Base-by-base conservation (phyloP, 53 echinoderm and acorn worm species). In the Pentamera pediparva region DNA sequence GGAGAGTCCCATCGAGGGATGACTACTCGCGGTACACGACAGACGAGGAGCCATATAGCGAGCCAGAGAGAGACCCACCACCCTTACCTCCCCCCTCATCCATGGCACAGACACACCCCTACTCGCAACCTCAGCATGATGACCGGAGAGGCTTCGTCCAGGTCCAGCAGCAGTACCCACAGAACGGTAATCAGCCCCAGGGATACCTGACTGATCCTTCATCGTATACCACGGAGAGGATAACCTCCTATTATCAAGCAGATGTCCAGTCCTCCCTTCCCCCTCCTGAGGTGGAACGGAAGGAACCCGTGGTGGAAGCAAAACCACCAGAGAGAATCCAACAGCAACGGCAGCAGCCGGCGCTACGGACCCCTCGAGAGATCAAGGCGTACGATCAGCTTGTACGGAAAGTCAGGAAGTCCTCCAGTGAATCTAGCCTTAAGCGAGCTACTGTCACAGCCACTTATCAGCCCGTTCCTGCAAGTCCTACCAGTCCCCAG, bases 381-480 rank as follows among this genome's bases (percentile, higher is more conserved):
- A 77, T 83, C 26, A 83, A 83, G 61, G 84, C 84, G 21, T 83
- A 83, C 39, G 71, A 83, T 45, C 84, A 83, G 37, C 84, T 77
- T 39, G 27, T 83, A 50, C 77, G 69, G 71, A 83, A 83, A 43
- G 52, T 70, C 39, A 70, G 69, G 35, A 76, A 76, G 9, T 77
- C 84, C 18, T 77, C 78, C 2, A 78, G 77, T 20, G 39, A 65
- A 10, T 51, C 50, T 32, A 53, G 18, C 13, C 54, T 83, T 39
- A 65, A 65, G 1, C 54, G 83, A 54, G 25, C 65, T n/a, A 70
- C 71, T 15, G 51, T 70, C 18, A 70, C 71, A 7, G 75, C 49
- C 32, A 55, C 75, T 25, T 36, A 47, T 37, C 37, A 49, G 9
- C 75, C 61, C 13, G 52, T 38, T 25, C 72, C 59, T 45, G 45